Evolutionary conservation across 1,140 invertebrate species (phyloP).

Genomic region (Maniola jurtina): DNA sequence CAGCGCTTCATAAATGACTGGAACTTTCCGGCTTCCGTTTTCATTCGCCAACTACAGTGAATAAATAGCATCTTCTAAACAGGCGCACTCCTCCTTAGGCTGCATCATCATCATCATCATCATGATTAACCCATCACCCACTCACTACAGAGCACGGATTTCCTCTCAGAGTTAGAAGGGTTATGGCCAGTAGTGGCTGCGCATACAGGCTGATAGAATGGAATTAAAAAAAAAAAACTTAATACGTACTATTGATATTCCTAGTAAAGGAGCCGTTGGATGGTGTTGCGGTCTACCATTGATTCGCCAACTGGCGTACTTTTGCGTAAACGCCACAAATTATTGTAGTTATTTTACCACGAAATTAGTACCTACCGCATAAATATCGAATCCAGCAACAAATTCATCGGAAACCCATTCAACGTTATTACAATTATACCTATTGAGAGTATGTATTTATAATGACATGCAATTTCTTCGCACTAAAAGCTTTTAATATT

Average conservation of each 20-base stretch:
- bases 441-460: background rate
- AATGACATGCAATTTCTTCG: background rate
- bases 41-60: too few species aligned
- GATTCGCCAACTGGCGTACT: slow-evolving; percentile 35
- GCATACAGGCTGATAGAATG: too few species aligned
- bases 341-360: slow-evolving; percentile 13
- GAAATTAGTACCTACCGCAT: slow-evolving; percentile 24
- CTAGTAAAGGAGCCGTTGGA: slow-evolving; percentile 21
- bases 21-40: too few species aligned
- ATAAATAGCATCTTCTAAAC: too few species aligned
- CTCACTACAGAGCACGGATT: too few species aligned
- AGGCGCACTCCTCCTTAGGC: too few species aligned
- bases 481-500: background rate
- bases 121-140: too few species aligned
- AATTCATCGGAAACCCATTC: slow-evolving; percentile 1
- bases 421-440: background rate
- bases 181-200: too few species aligned
- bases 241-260: background rate
- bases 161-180: too few species aligned
- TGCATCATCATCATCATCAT: too few species aligned
- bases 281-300: slow-evolving; percentile 31
- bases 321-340: slow-evolving; percentile 22
- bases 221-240: too few species aligned
- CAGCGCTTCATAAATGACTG: too few species aligned
- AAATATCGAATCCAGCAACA: background rate